Percentiles rank a stretch among this genome's conserved stretches.
These are phyloP conservation scores for Lasioglossum malachurum DNA, from an alignment of 2,888 invertebrate species.

Conservation along the genomic window DNA sequence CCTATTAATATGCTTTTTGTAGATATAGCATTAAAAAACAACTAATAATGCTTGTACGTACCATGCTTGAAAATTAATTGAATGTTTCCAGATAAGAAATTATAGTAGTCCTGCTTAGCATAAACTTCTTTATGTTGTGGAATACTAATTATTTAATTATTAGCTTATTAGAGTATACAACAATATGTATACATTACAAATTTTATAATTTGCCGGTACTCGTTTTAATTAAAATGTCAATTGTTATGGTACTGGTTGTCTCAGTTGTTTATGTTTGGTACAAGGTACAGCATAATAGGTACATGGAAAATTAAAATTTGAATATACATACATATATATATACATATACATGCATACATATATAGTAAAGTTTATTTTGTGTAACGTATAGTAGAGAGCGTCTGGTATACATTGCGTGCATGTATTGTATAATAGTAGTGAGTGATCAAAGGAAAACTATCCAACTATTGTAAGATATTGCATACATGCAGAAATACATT, in stretches of 20 bases:
- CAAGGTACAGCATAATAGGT: neutral
- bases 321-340: neutral
- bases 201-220: neutral
- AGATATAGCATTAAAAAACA: neutral
- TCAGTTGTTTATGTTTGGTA: constrained; percentile 22
- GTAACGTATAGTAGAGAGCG: constrained; percentile 17
- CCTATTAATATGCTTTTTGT: neutral
- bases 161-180: neutral
- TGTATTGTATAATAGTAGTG: neutral
- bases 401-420: neutral
- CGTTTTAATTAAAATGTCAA: neutral
- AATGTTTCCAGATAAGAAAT: neutral
- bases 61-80: constrained; percentile 36
- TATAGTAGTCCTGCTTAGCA: neutral
- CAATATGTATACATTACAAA: neutral
- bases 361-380: constrained; percentile 14
- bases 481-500: neutral
- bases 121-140: constrained; percentile 1
- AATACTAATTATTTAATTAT: neutral
- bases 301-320: constrained; percentile 16
- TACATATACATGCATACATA: neutral
- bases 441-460: neutral
- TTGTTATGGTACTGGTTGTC: neutral
- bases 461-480: neutral
- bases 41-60: constrained; percentile 11